These are phyloP conservation scores for Nebria brevicollis DNA, from an alignment of 2,888 invertebrate species.

Conservation along the genomic window DNA sequence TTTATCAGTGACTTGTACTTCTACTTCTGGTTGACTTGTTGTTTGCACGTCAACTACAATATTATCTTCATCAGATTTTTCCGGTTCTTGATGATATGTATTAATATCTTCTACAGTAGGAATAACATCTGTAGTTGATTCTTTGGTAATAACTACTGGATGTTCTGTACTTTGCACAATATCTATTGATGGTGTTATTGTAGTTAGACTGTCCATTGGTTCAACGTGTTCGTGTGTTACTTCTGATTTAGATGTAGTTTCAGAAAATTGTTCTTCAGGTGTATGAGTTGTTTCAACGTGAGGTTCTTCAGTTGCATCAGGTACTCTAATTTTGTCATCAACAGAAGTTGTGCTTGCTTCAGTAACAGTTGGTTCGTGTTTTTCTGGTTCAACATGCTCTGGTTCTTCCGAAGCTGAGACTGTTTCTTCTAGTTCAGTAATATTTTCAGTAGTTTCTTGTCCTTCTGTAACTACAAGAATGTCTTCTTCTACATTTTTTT, in stretches of 20 bases:
- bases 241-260: slow-evolving; percentile 43
- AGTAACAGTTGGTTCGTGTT: slow-evolving; percentile 43
- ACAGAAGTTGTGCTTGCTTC: slow-evolving; percentile 33
- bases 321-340: slow-evolving; percentile 15
- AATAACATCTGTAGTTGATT: neutral
- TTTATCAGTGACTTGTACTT: slow-evolving; percentile 12
- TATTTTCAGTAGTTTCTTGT: slow-evolving; percentile 15
- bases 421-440: slow-evolving; percentile 21
- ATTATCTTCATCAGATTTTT: slow-evolving; percentile 19
- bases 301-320: slow-evolving; percentile 27
- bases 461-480: slow-evolving; percentile 42
- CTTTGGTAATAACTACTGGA: slow-evolving; percentile 8
- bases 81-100: slow-evolving; percentile 32
- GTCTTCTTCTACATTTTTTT: slow-evolving; percentile 38
- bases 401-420: slow-evolving; percentile 14
- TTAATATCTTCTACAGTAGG: slow-evolving; percentile 21
- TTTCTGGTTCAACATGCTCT: slow-evolving; percentile 13
- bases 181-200: slow-evolving; percentile 48
- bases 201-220: slow-evolving; percentile 42
- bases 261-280: slow-evolving; percentile 30
- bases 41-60: slow-evolving; percentile 24
- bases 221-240: slow-evolving; percentile 37
- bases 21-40: slow-evolving; percentile 36
- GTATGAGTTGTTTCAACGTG: slow-evolving; percentile 22
- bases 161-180: slow-evolving; percentile 27